A percentile compares a stretch with the other conserved stretches of the same genome.
These are phyloP conservation scores for Genyomyrus donnyi DNA, from an alignment of 2,113 vertebrate species.

Conservation along the genomic window DNA sequence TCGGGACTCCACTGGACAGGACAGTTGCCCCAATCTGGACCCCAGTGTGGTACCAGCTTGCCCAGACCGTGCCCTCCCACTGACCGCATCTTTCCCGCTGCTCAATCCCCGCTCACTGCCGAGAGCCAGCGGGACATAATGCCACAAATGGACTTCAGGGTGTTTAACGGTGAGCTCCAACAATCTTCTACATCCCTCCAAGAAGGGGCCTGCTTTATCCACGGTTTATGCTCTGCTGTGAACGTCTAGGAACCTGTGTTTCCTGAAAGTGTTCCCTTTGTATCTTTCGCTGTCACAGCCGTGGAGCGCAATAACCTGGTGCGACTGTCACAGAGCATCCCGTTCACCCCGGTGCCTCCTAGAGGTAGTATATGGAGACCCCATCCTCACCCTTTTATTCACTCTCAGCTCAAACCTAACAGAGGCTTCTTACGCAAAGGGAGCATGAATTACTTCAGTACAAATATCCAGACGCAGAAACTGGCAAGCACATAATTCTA, in stretches of 20 bases:
- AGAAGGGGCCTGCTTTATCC: background rate
- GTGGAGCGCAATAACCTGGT: constrained; percentile 98
- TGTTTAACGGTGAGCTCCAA: constrained; percentile 88
- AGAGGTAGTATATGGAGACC: constrained; percentile 68
- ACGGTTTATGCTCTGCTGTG: background rate
- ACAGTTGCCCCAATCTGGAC: constrained; percentile 59
- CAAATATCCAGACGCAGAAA: background rate
- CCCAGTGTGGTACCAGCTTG: constrained; percentile 70
- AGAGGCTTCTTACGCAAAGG: background rate
- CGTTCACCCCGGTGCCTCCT: constrained; percentile 92
- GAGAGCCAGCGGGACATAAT: constrained; percentile 58
- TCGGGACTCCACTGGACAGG: constrained; percentile 69
- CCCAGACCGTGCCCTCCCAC: constrained; percentile 68
- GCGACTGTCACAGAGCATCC: constrained; percentile 95
- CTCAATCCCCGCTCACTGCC: constrained; percentile 70
- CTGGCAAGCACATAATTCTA: background rate
- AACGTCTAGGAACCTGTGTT: background rate
- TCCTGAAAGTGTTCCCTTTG: background rate
- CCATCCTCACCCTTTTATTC: background rate
- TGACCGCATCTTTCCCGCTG: constrained; percentile 81
- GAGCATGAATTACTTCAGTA: background rate
- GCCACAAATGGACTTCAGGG: constrained; percentile 83
- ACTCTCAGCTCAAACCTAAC: background rate
- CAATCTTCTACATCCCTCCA: background rate
- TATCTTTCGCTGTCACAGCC: constrained; percentile 53